Base-by-base conservation (phyloP, 1,140 invertebrate species). In the Orchesella cincta region DNA sequence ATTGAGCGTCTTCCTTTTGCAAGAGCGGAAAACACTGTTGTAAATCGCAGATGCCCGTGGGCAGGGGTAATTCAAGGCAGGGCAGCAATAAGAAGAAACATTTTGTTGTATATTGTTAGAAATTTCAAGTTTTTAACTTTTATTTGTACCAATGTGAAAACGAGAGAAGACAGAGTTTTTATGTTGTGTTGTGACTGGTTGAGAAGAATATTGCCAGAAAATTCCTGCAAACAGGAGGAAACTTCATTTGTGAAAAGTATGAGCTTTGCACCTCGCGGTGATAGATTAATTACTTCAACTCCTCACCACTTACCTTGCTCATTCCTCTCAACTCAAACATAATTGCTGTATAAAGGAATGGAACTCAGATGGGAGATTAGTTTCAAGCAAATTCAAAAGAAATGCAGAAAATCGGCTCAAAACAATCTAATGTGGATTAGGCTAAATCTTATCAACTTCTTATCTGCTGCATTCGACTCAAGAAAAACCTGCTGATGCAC, bases 251-350 rank as follows among this genome's bases (percentile, higher is more conserved):
- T n/a, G n/a, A n/a, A n/a, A n/a, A n/a, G n/a, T n/a, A 29, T 33
- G 62, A 67, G 62, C 52, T 67, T 31, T 67, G n/a, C 31, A 67
- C 28, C 62, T 67, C 33, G 62, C 26, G 62, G 62, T 67, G 26
- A 67, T 67, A 67, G 62, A 67, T 67, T 67, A 67, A 67, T 67
- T 67, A 67, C 62, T 67, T 57, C 62, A 31, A 33, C 62, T 33
- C 31, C n/a, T 67, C 62, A 29, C 62, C 62, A 67, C 62, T 31
- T 67, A 31, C 8, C n/a, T 16, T 23, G 23, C 23, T 57, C 39
- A 46, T 46, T 57, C 14, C 52, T 57, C 52, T 14, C 52, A 57
- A 12, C 18, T 5, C 39, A 57, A n/a, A 28, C 54, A n/a, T 16
- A 28, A 62, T 62, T 62, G 26, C 39, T 23, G n/a, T n/a, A n/a